phyloP scores from a whole-genome alignment of 37 sponge, comb jelly and placozoan genomes.

The Crambe crambe region DNA sequence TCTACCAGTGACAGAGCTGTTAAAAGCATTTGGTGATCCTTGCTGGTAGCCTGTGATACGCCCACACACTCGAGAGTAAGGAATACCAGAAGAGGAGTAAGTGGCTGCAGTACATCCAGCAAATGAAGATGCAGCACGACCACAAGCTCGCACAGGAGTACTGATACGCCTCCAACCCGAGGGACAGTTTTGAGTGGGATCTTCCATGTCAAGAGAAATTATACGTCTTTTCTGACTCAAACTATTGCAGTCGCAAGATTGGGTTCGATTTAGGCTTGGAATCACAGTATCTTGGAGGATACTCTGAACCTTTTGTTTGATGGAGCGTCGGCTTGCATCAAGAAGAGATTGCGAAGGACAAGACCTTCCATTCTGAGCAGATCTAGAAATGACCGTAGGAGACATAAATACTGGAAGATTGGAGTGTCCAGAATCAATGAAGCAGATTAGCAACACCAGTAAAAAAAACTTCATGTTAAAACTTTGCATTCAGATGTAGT shows the following conservation, averaged over 20 bases:
- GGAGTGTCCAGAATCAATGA: not conserved
- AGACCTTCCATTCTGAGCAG: not conserved
- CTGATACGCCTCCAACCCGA: not conserved
- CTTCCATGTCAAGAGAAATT: not conserved
- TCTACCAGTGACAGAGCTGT: not conserved
- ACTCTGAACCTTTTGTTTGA: not conserved
- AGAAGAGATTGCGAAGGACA: not conserved
- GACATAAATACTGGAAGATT: not conserved
- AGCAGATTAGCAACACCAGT: too few species aligned
- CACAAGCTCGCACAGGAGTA: not conserved
- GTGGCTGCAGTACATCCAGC: slow-evolving; percentile 23
- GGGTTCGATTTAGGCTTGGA: too few species aligned
- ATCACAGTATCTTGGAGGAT: not conserved
- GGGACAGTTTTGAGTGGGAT: not conserved
- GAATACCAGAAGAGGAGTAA: slow-evolving; percentile 1
- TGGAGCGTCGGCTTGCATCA: not conserved
- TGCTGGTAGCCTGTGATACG: slow-evolving; percentile 31
- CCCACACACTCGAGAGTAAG: slow-evolving; percentile 35
- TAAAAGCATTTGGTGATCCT: slow-evolving; percentile 48
- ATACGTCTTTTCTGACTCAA: not conserved
- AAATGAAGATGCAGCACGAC: not conserved
- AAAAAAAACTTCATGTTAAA: too few species aligned
- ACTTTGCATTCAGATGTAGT: too few species aligned
- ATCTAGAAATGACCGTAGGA: not conserved
- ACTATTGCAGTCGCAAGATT: too few species aligned